phyloP scores from a whole-genome alignment of 2,797 vertebrate genomes.

The Natrix natrix region DNA sequence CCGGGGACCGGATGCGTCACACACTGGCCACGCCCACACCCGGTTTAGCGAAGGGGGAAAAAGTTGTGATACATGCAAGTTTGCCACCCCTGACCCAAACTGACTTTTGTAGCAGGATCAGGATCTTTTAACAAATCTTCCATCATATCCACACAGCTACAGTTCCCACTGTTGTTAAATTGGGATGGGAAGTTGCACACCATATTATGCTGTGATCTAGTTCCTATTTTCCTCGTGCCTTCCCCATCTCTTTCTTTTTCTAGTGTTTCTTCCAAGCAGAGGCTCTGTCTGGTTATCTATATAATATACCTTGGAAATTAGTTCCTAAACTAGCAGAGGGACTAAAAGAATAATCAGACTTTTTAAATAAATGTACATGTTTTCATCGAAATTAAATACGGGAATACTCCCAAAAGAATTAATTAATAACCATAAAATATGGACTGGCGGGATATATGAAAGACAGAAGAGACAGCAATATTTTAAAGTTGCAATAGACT shows the following conservation, averaged over 20 bases:
- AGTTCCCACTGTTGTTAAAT: not conserved
- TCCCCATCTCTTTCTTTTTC: not conserved
- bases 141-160: not conserved
- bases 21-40: no score
- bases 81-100: no score
- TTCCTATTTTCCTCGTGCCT: not conserved
- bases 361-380: not conserved
- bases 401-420: not conserved
- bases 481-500: not conserved
- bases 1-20: no score
- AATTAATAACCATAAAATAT: not conserved
- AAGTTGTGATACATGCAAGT: no score
- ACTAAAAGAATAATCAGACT: not conserved
- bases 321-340: not conserved
- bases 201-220: not conserved
- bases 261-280: not conserved
- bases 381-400: not conserved
- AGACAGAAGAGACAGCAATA: rapidly evolving
- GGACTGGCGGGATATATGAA: not conserved
- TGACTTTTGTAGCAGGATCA: not conserved
- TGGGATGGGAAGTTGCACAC: not conserved
- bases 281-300: not conserved
- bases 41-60: no score
- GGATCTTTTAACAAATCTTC: not conserved
- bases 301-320: not conserved